These are phyloP conservation scores for Triplophysa rosa DNA, from an alignment of 2,113 vertebrate species.

Conservation along the genomic window DNA sequence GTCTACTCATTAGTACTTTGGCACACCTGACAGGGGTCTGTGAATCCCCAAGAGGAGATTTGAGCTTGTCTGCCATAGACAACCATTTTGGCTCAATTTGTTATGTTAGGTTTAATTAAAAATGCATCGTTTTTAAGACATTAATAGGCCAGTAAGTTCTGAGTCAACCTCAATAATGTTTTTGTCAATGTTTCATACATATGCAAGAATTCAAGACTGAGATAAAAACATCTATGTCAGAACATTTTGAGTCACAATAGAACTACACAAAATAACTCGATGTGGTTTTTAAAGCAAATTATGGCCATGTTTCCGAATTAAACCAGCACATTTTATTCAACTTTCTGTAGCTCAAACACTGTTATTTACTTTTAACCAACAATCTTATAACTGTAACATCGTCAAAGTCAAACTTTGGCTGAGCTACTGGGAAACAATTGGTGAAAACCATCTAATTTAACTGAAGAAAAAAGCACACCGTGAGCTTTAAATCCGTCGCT, in stretches of 20 bases:
- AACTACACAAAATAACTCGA: neutral
- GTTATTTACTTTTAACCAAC: constrained; percentile 7
- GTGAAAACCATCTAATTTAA: constrained; percentile 24
- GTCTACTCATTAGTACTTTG: constrained; percentile 41
- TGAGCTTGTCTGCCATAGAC: neutral
- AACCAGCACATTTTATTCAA: constrained; percentile 5
- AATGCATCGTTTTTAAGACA: too few species aligned
- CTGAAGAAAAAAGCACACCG: neutral
- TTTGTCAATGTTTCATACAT: too few species aligned
- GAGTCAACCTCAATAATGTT: too few species aligned
- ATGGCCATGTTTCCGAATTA: constrained; percentile 5
- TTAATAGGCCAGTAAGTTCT: too few species aligned
- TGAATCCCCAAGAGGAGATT: constrained; percentile 25
- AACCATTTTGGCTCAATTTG: neutral
- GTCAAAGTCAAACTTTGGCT: neutral
- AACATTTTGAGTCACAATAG: neutral
- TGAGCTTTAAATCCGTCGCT: neutral
- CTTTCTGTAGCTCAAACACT: neutral
- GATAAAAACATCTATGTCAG: neutral
- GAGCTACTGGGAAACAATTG: constrained; percentile 23
- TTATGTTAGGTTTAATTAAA: neutral
- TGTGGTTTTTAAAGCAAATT: constrained; percentile 10
- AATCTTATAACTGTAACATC: neutral
- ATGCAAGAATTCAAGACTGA: too few species aligned
- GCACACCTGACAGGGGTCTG: constrained; percentile 44